phyloP scores from a whole-genome alignment of 1,140 invertebrate species.

The Dendroctonus valens region DNA sequence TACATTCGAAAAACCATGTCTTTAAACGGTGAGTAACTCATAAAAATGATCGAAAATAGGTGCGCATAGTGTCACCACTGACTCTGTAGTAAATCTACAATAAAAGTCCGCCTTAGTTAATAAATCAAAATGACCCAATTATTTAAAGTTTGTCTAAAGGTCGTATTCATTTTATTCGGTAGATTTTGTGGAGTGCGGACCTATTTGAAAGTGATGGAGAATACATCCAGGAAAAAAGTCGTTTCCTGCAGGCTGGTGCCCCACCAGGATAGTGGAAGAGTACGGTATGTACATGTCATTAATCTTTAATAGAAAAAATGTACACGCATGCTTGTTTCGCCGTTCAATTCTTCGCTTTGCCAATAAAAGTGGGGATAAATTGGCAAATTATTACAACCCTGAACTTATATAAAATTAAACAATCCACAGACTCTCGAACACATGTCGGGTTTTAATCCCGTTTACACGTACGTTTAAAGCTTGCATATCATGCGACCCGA shows the following conservation, averaged over 20 bases:
- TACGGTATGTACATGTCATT: constrained; percentile 30
- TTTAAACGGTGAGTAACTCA: too few relatives aligned
- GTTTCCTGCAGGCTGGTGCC: constrained; percentile 33
- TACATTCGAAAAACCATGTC: too few relatives aligned
- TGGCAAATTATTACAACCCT: too few relatives aligned
- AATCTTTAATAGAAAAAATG: neutral
- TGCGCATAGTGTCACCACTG: neutral
- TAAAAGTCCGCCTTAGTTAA: constrained; percentile 29
- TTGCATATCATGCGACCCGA: too few relatives aligned
- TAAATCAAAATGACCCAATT: constrained; percentile 44
- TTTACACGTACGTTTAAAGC: too few relatives aligned
- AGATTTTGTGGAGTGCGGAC: constrained; percentile 30
- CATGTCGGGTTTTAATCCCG: too few relatives aligned
- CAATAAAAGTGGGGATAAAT: too few relatives aligned
- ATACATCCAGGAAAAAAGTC: constrained; percentile 30
- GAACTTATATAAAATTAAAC: too few relatives aligned
- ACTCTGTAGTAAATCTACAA: constrained; percentile 3
- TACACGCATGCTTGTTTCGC: neutral
- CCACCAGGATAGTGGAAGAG: constrained; percentile 33
- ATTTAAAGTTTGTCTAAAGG: constrained; percentile 41
- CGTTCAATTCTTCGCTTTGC: neutral
- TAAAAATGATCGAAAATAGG: neutral
- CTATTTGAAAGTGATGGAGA: constrained; percentile 25
- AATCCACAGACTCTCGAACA: too few relatives aligned
- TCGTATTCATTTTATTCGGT: constrained; percentile 40